Percentiles rank a stretch among this genome's conserved stretches.
Conservation (phyloP, 2,888 invertebrate genomes). For the Troilus luridus region DNA sequence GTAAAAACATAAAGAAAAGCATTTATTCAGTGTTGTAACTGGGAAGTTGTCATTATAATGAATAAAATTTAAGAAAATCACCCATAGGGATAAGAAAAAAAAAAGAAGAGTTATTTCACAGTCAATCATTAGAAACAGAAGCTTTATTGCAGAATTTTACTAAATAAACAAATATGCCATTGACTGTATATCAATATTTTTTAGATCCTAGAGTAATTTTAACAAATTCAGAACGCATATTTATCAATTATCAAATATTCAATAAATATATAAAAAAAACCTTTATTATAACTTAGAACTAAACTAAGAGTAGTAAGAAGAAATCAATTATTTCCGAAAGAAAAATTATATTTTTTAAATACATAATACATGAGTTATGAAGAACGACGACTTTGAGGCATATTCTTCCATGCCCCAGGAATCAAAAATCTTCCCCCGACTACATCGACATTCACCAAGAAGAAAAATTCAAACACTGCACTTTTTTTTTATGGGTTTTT, state of each 20-base stretch:
- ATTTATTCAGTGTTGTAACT: too few species aligned
- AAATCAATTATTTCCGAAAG: slow-evolving; percentile 51
- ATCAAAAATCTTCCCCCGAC: slow-evolving; percentile 50
- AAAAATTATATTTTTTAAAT: slow-evolving; percentile 58
- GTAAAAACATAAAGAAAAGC: too few species aligned
- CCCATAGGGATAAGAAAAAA: too few species aligned
- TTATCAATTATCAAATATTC: neutral
- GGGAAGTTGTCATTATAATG: too few species aligned
- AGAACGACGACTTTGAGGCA: slow-evolving; percentile 42
- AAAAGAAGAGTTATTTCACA: too few species aligned
- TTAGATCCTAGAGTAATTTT: neutral
- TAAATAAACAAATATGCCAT: neutral
- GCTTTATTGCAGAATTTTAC: too few species aligned
- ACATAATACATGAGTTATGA: slow-evolving; percentile 49
- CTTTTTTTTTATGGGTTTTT: neutral
- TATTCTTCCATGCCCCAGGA: slow-evolving; percentile 49
- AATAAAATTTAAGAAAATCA: too few species aligned
- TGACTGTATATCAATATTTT: neutral
- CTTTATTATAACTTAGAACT: slow-evolving; percentile 52
- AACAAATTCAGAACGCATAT: neutral
- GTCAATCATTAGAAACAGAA: too few species aligned
- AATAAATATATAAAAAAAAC: neutral
- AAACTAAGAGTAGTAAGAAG: slow-evolving; percentile 52
- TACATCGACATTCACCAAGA: slow-evolving; percentile 35
- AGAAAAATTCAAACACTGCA: slow-evolving; percentile 49